Conservation (phyloP, 2,888 invertebrate genomes). For the Dinocampus coccinellae region DNA sequence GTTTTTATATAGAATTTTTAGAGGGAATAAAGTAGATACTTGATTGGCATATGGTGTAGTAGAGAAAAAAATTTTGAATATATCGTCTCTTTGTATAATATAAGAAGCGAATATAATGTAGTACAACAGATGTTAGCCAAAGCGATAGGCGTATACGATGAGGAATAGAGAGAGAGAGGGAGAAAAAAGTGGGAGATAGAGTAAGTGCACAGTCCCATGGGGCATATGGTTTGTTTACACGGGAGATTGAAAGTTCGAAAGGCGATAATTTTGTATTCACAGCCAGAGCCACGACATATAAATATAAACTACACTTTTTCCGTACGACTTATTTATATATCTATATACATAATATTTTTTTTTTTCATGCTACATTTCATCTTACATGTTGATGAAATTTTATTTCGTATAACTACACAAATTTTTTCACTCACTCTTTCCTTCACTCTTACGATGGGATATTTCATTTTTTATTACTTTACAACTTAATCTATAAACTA, state of each 20-base stretch:
- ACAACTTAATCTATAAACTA: neutral
- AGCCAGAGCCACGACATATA: slow-evolving; percentile 46
- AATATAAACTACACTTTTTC: neutral
- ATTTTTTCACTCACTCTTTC: slow-evolving; percentile 7
- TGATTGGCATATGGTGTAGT: slow-evolving; percentile 20
- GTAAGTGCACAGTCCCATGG: slow-evolving; percentile 42
- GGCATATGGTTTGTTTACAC: slow-evolving; percentile 49
- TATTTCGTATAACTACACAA: neutral
- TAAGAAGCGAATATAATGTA: neutral
- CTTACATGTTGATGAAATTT: slow-evolving; percentile 3
- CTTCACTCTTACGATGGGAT: slow-evolving; percentile 19
- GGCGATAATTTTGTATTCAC: slow-evolving; percentile 58
- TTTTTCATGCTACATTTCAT: too few species aligned
- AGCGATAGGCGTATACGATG: neutral
- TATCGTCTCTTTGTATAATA: slow-evolving; percentile 42
- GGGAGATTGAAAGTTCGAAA: slow-evolving; percentile 60
- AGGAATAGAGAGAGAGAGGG: slow-evolving; percentile 2
- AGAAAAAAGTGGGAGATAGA: slow-evolving; percentile 5
- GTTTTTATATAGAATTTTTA: neutral
- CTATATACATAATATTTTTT: slow-evolving; percentile 45
- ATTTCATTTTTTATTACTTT: slow-evolving; percentile 2
- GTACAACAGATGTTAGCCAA: neutral
- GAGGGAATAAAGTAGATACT: neutral
- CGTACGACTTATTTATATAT: neutral
- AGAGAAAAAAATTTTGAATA: slow-evolving; percentile 47